Evolutionary conservation across 2,888 invertebrate genomes (phyloP).

Genomic region (Bombylius discolor): DNA sequence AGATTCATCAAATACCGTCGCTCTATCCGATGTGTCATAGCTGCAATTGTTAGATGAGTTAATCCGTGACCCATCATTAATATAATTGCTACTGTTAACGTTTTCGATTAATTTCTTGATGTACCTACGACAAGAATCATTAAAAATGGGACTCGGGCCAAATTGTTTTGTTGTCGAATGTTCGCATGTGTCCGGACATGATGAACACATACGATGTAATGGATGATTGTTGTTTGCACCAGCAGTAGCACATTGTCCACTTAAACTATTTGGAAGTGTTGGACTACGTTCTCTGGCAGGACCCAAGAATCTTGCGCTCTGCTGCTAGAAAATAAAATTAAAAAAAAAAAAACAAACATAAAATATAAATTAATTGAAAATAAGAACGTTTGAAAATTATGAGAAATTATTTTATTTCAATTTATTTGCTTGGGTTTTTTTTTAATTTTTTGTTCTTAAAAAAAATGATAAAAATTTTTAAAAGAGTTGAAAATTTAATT

Average conservation of each 20-base stretch:
- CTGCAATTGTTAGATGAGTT: conserved; percentile 18
- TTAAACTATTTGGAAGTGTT: conserved; percentile 34
- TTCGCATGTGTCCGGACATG: conserved; percentile 36
- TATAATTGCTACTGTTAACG: conserved; percentile 6
- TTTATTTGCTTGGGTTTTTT: no score
- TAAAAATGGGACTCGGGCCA: conserved; percentile 27
- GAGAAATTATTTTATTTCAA: no score
- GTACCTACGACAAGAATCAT: conserved; percentile 36
- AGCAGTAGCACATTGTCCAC: conserved; percentile 18
- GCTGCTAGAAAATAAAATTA: conserved; percentile 29
- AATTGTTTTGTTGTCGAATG: conserved; percentile 30
- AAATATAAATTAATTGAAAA: no score
- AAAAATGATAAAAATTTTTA: no score
- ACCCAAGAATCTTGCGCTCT: conserved; percentile 40
- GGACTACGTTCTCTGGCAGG: conserved; percentile 38
- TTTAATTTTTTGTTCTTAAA: no score
- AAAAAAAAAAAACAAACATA: not conserved
- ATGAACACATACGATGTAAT: conserved; percentile 34
- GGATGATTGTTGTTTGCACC: conserved; percentile 31
- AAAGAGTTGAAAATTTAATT: no score
- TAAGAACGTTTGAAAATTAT: not conserved
- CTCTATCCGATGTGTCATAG: conserved; percentile 33
- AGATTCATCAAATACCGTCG: conserved; percentile 31
- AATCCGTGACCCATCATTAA: conserved; percentile 7
- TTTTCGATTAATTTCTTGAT: conserved; percentile 11